Evolutionary conservation across 2,888 invertebrate genomes (phyloP).

Genomic region (Clusia tigrina): DNA sequence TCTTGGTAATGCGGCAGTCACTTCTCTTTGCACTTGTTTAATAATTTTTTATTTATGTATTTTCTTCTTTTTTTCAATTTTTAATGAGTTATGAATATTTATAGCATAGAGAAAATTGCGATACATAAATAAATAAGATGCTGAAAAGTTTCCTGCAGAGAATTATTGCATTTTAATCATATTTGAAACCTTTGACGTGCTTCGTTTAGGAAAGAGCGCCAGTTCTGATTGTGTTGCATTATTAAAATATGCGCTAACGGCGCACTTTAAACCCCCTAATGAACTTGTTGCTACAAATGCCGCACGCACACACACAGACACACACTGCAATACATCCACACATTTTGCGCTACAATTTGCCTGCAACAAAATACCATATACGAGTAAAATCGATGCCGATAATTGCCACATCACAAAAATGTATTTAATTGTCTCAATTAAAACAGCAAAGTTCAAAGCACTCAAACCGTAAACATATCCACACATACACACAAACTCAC

Average conservation of each 20-base stretch:
- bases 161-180: neutral
- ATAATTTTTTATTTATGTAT: too few species aligned
- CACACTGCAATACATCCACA: too few species aligned
- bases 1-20: too few species aligned
- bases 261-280: neutral
- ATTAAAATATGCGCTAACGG: neutral
- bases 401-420: constrained; percentile 14
- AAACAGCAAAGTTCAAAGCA: constrained; percentile 33
- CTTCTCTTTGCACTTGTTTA: too few species aligned
- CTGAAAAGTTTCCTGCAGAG: too few species aligned
- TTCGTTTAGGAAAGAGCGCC: neutral
- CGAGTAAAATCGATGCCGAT: too few species aligned
- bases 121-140: neutral
- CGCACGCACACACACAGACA: neutral
- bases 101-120: neutral
- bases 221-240: neutral
- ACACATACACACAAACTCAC: constrained; percentile 12
- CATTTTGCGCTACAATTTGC: too few species aligned
- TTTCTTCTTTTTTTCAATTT: neutral
- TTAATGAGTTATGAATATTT: neutral
- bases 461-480: constrained; percentile 33
- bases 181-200: neutral
- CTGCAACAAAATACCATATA: too few species aligned
- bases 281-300: neutral
- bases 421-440: constrained; percentile 33